These are phyloP conservation scores for Thysanoteuthis rhombus DNA, from an alignment of 2,888 invertebrate species.

Conservation along the genomic window DNA sequence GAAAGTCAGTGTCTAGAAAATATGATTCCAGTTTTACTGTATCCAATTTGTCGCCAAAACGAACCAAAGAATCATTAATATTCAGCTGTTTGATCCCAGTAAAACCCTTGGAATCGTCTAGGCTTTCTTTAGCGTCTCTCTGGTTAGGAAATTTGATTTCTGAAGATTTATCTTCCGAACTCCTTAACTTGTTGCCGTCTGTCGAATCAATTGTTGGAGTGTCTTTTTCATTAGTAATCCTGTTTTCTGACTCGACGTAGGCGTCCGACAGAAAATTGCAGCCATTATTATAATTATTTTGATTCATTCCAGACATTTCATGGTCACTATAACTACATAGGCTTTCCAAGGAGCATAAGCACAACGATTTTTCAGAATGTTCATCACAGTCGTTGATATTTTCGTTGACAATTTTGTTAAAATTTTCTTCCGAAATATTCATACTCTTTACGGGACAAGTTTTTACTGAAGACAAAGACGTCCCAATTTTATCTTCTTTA, in stretches of 20 bases:
- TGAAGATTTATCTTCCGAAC: no score
- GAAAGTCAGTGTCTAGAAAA: background rate
- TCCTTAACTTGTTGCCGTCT: background rate
- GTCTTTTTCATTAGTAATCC: background rate
- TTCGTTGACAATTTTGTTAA: background rate
- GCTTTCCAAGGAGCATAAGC: background rate
- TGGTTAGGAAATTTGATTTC: background rate
- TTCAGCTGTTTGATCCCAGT: background rate
- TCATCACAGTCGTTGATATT: background rate
- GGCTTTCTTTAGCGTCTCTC: background rate
- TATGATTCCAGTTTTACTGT: background rate
- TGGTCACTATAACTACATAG: background rate
- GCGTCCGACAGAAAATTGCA: background rate
- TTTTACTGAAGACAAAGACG: background rate
- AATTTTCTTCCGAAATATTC: background rate
- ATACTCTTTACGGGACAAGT: background rate
- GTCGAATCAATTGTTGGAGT: background rate
- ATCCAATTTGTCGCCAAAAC: background rate
- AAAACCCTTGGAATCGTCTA: background rate
- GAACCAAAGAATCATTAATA: background rate
- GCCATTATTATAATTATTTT: background rate
- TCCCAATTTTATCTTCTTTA: background rate
- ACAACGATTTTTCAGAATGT: background rate
- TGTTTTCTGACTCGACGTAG: background rate
- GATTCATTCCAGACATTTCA: background rate